Evolutionary conservation across 2,797 vertebrate species (phyloP).

Genomic region (Columba guinea): DNA sequence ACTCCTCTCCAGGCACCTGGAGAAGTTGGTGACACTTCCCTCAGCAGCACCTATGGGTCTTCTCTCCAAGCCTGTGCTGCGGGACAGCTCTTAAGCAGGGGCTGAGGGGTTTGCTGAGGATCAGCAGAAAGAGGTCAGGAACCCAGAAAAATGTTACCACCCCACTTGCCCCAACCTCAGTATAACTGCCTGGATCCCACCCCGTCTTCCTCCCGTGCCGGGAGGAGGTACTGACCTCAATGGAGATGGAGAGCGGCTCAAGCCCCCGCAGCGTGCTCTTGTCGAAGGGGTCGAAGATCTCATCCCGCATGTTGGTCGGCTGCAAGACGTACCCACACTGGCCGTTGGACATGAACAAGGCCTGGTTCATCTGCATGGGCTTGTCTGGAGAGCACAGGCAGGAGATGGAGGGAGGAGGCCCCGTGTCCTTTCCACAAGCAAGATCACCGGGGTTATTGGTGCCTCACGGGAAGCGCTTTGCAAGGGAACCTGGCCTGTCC

Average conservation of each 20-base stretch:
- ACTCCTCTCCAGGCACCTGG: neutral
- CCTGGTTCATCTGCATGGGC: conserved; percentile 99
- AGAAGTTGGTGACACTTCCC: accelerated
- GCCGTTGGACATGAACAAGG: conserved; percentile 93
- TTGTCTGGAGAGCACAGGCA: conserved; percentile 83
- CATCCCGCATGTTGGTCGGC: conserved; percentile 92
- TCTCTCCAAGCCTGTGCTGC: neutral
- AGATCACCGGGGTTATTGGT: neutral
- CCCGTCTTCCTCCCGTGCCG: accelerated
- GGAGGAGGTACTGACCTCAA: conserved; percentile 83
- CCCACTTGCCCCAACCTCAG: neutral
- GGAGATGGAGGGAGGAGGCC: neutral
- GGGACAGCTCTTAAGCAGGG: neutral
- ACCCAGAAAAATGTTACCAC: accelerated
- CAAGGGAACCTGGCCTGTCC: neutral
- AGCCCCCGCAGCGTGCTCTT: conserved; percentile 84
- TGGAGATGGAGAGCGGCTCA: conserved; percentile 84
- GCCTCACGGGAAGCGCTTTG: neutral
- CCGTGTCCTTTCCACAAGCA: neutral
- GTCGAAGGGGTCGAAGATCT: conserved; percentile 95
- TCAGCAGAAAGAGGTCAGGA: neutral
- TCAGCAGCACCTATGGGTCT: neutral
- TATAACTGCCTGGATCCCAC: neutral
- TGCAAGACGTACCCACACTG: conserved; percentile 94
- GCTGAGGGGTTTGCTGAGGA: neutral